Base-by-base conservation (phyloP, 53 echinoderm and acorn worm genomes). In the Patiria pectinifera region DNA sequence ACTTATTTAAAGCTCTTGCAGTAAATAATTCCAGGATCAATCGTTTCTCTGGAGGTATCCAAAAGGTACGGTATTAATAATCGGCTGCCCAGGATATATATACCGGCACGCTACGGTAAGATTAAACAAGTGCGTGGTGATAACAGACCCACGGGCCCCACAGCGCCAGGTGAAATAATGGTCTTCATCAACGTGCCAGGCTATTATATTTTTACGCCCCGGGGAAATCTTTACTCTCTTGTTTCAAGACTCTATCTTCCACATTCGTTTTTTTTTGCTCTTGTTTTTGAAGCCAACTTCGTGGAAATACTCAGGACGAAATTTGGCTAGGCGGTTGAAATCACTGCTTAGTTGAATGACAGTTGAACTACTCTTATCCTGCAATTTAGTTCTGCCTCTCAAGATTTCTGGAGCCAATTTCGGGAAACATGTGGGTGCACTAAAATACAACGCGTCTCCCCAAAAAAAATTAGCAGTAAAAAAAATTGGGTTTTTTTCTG, bases 161-260 rank as follows among this genome's bases (percentile, higher is more conserved):
- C 11, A 35, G 25, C 53, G 25, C 61, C 62, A 62, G 84, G 84
- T 84, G 63, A 84, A 62, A 84, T 62, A 62, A 84, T 62, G 66
- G 62, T 60, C 84, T 60, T 35, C 84, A 82, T 82, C 48, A 82
- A 82, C 60, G 23, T 35, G 84, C 84, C 18, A 62, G 61, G 63
- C 84, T 66, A 66, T 84, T 70, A 21, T 62, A 84, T 62, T 84
- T 43, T 62, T 16, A 35, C 19, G 63, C 84, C 84, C 62, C 6
- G 44, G 62, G 84, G 84, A 43, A 84, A 25, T 84, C 62, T 82
- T 82, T 83, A 60, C 59, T 60, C 35, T 35, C 22, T 21, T 1
- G 35, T 83, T 70, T 70, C 35, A 0, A 0, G 35, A 35, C 35
- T 35, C 35, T 35, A 35, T 35, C 35, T 35, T 35, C 35, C 35